Base-by-base conservation (phyloP, 1,140 invertebrate species). In the Mercenaria mercenaria region DNA sequence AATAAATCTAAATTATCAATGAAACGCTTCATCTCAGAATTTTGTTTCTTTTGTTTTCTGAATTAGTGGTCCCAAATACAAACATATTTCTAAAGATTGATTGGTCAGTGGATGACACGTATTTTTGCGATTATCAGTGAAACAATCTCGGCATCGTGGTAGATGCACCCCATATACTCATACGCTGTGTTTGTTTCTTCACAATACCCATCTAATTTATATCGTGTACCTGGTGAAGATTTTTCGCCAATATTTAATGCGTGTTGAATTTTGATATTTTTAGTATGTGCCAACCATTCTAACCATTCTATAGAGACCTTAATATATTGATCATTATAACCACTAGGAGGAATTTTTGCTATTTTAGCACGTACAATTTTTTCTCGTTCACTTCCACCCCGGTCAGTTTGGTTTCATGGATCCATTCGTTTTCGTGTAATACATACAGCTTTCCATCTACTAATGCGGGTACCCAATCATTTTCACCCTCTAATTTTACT, bases 11-110 rank as follows among this genome's bases (percentile, higher is more conserved):
- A 59, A 23, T 11, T 61, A 2, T 74, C 52, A 10, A 86, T 32
- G 59, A 86, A 86, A 15, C 15, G 15, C 37, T 69, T 74, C 29
- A 86, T 1, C 26, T 74, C 37, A n/a, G 50, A 3, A 61, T 86
- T 61, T 29, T 52, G 15, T 4, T 41, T 37, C 13, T 26, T 74
- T 61, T 39, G 43, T 15, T 76, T 56, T 52, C 32, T 15, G 26
- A 43, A 86, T 20, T 86, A 13, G 39, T 86, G 84, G 2, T 86
- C 72, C 84, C 67, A 86, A 50, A 86, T 86, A 50, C 84, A 79
- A 26, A 77, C 74, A 56, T 87, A 87, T 23, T 77, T 74, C 69
- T 34, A 85, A 67, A 8, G 82, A 64, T 43, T 84, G 83, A 10
- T 47, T 56, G 23, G 52, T 56, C 8, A 56, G 52, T 56, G 52